phyloP scores from a whole-genome alignment of 1,140 invertebrate species.

The Diachasmimorpha longicaudata region DNA sequence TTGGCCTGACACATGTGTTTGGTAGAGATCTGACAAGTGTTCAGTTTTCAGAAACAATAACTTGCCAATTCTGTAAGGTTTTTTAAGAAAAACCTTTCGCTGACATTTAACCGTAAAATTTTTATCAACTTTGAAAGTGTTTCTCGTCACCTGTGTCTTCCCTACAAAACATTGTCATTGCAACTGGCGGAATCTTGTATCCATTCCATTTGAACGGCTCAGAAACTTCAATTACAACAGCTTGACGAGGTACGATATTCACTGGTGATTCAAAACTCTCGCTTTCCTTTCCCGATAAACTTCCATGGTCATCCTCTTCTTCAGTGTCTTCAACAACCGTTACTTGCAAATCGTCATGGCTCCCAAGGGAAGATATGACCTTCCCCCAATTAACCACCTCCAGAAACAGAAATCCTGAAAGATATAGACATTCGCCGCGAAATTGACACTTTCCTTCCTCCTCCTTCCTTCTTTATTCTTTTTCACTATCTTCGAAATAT shows the following conservation, averaged over 20 bases:
- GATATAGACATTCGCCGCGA: not conserved
- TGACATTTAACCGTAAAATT: too few species aligned
- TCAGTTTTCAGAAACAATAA: too few species aligned
- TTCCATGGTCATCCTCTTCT: not conserved
- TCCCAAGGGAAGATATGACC: not conserved
- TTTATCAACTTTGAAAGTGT: not conserved
- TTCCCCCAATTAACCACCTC: not conserved
- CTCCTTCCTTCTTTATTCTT: too few species aligned
- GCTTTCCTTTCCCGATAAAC: not conserved
- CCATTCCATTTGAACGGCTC: slow-evolving; percentile 44
- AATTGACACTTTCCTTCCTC: not conserved
- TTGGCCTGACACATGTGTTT: too few species aligned
- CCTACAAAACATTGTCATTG: slow-evolving; percentile 43
- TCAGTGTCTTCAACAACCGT: not conserved
- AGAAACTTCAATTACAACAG: slow-evolving; percentile 36
- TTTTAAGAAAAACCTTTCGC: too few species aligned
- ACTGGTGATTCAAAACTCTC: slow-evolving; percentile 42
- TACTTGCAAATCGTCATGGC: not conserved
- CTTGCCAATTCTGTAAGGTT: too few species aligned
- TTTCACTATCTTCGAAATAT: too few species aligned
- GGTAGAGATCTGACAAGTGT: too few species aligned
- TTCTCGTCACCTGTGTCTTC: slow-evolving; percentile 42
- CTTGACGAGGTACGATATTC: slow-evolving; percentile 49
- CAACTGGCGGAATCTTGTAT: slow-evolving; percentile 37
- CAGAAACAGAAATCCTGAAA: not conserved